A percentile compares a stretch with the other conserved stretches of the same genome.
phyloP scores from a whole-genome alignment of 2,888 invertebrate genomes.

The Drosophila colorata region DNA sequence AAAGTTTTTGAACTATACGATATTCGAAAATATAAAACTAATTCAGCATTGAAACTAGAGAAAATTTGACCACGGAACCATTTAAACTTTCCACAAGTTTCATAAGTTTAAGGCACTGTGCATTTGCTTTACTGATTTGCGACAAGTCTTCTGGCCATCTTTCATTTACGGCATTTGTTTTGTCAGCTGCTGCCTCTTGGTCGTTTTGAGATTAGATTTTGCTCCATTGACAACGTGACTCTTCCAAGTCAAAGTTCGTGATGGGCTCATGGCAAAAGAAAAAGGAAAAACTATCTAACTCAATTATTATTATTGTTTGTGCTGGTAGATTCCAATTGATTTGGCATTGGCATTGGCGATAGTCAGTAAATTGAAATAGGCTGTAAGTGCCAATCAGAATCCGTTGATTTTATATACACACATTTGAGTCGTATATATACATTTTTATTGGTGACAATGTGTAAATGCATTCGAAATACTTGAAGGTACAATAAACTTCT shows the following conservation, averaged over 20 bases:
- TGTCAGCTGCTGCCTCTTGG: slow-evolving; percentile 60
- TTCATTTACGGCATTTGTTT: slow-evolving; percentile 78
- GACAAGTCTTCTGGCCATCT: slow-evolving; percentile 61
- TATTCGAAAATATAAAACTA: not conserved
- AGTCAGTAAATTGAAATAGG: slow-evolving; percentile 51
- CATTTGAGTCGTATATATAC: not conserved
- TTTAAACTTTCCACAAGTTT: not conserved
- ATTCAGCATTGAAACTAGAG: too few relatives aligned
- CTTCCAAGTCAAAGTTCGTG: slow-evolving; percentile 35
- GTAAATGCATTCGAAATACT: not conserved
- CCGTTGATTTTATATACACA: not conserved
- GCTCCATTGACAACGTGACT: slow-evolving; percentile 64
- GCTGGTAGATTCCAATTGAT: slow-evolving; percentile 47
- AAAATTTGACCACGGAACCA: not conserved
- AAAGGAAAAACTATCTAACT: slow-evolving; percentile 57
- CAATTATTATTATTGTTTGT: slow-evolving; percentile 76
- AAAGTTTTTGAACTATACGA: not conserved
- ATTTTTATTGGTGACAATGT: not conserved
- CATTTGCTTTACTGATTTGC: slow-evolving; percentile 31
- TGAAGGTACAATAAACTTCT: not conserved
- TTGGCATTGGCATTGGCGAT: slow-evolving; percentile 39
- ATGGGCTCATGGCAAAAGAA: slow-evolving; percentile 18
- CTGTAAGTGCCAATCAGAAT: slow-evolving; percentile 31
- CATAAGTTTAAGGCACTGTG: slow-evolving; percentile 29
- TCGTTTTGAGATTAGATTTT: slow-evolving; percentile 69